Evolutionary conservation across 1,140 invertebrate species (phyloP), one percentile per base, ranked within the genome.

Genomic region (Euura lappo): DNA sequence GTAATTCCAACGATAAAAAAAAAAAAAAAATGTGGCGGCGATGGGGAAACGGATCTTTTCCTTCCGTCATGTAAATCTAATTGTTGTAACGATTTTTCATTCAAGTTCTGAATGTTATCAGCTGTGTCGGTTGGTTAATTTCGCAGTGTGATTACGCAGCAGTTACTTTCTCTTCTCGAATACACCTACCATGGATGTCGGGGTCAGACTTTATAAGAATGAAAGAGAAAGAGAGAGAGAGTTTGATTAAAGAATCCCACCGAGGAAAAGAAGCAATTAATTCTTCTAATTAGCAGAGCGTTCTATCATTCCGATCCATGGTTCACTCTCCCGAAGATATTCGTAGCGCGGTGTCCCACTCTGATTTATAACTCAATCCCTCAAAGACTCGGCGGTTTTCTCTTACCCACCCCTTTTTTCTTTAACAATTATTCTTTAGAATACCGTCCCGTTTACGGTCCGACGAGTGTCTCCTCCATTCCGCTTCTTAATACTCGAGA

Each of bases 221-320:
- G 47, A 51, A 6, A 51, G 47, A 60, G 51, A 60, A n/a, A 60
- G 51, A 60, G 51, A 60, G 51, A 60, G 51, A 60, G 51, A 11
- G 51, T 60, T 11, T 60, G 51, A 11, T 60, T 60, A 11, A 60
- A 60, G 51, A 60, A 60, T 60, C 51, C 6, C 10, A 60, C 8
- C 8, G 13, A n/a, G 3, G 13, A 60, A n/a, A n/a, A 3, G 51
- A 60, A n/a, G 51, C 13, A 60, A 60, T 60, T 60, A 60, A 60
- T 60, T 60, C 51, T 60, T 60, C 51, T 60, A 60, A 60, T 60
- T 60, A 60, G 51, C 51, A 60, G 51, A n/a, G 4, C 51, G 51
- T 60, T n/a, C 51, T n/a, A 60, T 60, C 13, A 60, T 60, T 60
- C 13, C 8, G 51, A 60, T 8, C 51, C 51, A 60, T 60, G 51